phyloP scores from a whole-genome alignment of 1,140 invertebrate species.

The Conopomorpha cramerella region DNA sequence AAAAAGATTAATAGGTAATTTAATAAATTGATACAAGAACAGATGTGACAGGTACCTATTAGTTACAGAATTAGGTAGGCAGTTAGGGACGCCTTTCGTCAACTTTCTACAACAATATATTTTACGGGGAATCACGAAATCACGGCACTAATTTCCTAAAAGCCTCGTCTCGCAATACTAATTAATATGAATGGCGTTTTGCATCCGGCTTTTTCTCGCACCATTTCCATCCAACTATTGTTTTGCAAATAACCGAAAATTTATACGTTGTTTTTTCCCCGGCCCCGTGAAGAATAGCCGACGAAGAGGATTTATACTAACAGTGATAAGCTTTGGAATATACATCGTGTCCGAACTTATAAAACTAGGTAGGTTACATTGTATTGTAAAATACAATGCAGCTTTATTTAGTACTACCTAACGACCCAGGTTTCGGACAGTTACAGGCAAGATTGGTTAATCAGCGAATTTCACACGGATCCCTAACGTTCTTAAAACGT shows the following conservation, averaged over 20 bases:
- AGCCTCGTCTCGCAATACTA: constrained; percentile 59
- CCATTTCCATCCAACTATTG: constrained; percentile 60
- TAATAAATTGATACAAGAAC: constrained; percentile 13
- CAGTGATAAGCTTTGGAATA: too few species aligned
- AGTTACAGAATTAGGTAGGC: too few species aligned
- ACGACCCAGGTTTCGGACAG: too few species aligned
- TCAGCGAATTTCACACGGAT: too few species aligned
- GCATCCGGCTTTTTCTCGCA: constrained; percentile 59
- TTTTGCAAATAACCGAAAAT: constrained; percentile 56
- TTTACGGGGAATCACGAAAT: constrained; percentile 57
- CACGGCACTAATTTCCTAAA: constrained; percentile 61
- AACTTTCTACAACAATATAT: constrained; percentile 57
- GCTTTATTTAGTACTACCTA: too few species aligned
- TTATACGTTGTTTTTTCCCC: constrained; percentile 53
- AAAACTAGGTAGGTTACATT: too few species aligned
- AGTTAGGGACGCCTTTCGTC: too few species aligned
- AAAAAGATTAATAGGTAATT: background rate
- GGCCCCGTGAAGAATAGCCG: constrained; percentile 21
- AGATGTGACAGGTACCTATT: too few species aligned
- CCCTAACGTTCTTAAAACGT: too few species aligned
- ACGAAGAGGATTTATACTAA: constrained; percentile 36
- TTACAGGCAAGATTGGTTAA: too few species aligned
- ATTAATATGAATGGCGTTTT: constrained; percentile 62
- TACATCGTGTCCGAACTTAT: too few species aligned
- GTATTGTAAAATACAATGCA: too few species aligned